Base-by-base conservation (phyloP, 1,140 invertebrate genomes). In the Plectrocnemia conspersa region DNA sequence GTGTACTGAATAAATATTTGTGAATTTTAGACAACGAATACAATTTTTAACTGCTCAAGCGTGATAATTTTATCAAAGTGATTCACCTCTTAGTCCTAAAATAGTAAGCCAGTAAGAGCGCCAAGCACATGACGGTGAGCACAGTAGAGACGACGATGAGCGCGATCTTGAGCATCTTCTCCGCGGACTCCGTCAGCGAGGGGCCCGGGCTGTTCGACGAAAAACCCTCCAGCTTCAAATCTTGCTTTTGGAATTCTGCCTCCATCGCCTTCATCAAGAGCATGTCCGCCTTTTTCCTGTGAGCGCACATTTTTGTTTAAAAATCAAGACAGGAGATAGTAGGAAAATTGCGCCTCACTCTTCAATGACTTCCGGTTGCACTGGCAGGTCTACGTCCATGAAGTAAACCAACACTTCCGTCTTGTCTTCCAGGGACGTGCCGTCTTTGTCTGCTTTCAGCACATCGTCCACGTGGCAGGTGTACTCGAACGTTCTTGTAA, bases 401-500 rank as follows among this genome's bases (percentile, higher is more conserved):
- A 79, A 79, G 65, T 79, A 77, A 10, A 72, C 68, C 25, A 66
- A 67, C 38, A 78, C 66, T 35, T 73, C 70, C 1, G 74, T 75
- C 45, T 65, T 46, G 54, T 70, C 67, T 1, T 69, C 66, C 1
- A 64, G 47, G 1, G 64, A 54, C 5, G 65, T 56, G 44, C 71
- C 69, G 40, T 54, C 48, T 7, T 9, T 42, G 57, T 70, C 64
- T 18, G 62, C 64, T 1, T 67, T 72, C 32, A 72, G 54, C 40
- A 77, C 68, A 49, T 74, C 68, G 64, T 80, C 77, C 52, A 79
- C 70, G 63, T 75, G 75, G 62, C 77, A 79, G 19, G 64, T 67
- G 66, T 74, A 76, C 24, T 59, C 52, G 60, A 77, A 77, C 1
- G 64, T 64, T 1, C 59, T 25, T 13, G 64, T 61, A 48, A 80